phyloP scores from a whole-genome alignment of 2,888 invertebrate genomes.

The Phortica magna region DNA sequence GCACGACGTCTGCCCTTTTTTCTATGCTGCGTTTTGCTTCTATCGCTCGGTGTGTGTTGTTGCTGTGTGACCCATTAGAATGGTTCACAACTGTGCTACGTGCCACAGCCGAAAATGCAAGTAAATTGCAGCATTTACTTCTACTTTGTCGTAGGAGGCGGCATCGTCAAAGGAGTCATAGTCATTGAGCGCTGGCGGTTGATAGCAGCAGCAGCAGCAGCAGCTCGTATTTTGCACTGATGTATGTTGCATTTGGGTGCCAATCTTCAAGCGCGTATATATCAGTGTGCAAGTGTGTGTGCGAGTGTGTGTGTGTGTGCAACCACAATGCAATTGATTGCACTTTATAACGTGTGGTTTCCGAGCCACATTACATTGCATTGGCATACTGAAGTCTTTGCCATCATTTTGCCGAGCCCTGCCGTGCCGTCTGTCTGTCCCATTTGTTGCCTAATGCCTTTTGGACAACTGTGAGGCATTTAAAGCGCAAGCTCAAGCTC shows the following conservation, averaged over 20 bases:
- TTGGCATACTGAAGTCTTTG: neutral
- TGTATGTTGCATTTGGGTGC: slow-evolving; percentile 32
- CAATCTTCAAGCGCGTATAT: neutral
- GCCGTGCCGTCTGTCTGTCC: slow-evolving; percentile 6
- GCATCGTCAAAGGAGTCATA: neutral
- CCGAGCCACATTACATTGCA: slow-evolving; percentile 67
- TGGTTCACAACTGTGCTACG: slow-evolving; percentile 66
- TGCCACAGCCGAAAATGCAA: slow-evolving; percentile 57
- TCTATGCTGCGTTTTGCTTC: slow-evolving; percentile 6
- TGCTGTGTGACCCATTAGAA: slow-evolving; percentile 68
- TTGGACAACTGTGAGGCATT: slow-evolving; percentile 41
- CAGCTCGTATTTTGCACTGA: slow-evolving; percentile 9
- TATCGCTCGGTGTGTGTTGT: neutral
- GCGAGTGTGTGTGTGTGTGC: slow-evolving; percentile 3
- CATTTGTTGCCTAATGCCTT: slow-evolving; percentile 62
- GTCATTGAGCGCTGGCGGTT: neutral
- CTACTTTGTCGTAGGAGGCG: slow-evolving; percentile 1
- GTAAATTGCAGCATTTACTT: slow-evolving; percentile 50
- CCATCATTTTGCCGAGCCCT: neutral
- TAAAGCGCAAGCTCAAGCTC: neutral
- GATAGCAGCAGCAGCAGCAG: neutral
- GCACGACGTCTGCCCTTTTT: neutral
- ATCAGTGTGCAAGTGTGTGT: neutral
- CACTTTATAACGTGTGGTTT: slow-evolving; percentile 73
- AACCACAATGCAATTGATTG: slow-evolving; percentile 70